A percentile compares a stretch with the other conserved stretches of the same genome.
These are phyloP conservation scores for Rhinopomastus cyanomelas DNA, from an alignment of 2,113 vertebrate species.

Conservation along the genomic window DNA sequence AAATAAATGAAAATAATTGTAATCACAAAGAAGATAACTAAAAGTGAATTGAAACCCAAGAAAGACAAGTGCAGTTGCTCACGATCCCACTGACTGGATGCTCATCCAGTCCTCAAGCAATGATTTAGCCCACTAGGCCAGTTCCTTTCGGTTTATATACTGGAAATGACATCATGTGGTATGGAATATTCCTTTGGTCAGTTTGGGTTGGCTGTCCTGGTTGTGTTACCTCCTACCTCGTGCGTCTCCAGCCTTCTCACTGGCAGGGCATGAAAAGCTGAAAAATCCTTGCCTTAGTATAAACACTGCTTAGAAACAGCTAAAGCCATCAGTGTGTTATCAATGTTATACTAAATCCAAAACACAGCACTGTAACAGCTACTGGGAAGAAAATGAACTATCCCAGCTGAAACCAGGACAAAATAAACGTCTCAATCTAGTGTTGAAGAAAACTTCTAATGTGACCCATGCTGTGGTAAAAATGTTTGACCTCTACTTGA, in stretches of 20 bases:
- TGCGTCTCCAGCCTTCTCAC: not conserved
- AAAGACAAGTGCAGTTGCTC: not conserved
- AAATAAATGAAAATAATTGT: not conserved
- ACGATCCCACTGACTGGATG: not conserved
- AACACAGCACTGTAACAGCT: not conserved
- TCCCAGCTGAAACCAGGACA: not conserved
- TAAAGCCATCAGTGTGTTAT: not conserved
- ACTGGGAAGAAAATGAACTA: not conserved
- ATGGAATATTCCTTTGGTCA: not conserved
- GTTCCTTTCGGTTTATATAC: not conserved
- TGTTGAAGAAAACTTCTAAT: not conserved
- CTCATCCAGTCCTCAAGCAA: not conserved
- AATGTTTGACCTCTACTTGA: not conserved
- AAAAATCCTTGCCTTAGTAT: not conserved
- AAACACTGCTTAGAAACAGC: not conserved
- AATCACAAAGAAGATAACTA: not conserved
- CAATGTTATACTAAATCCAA: not conserved
- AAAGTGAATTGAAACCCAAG: not conserved
- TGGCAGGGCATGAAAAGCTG: not conserved
- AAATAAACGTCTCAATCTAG: not conserved
- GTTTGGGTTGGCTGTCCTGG: not conserved
- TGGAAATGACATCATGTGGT: not conserved
- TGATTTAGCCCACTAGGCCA: not conserved
- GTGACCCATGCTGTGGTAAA: fast-evolving
- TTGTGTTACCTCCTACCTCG: not conserved